Evolutionary conservation across 2,797 vertebrate genomes (phyloP).

Genomic region (Sebastes nivosus): DNA sequence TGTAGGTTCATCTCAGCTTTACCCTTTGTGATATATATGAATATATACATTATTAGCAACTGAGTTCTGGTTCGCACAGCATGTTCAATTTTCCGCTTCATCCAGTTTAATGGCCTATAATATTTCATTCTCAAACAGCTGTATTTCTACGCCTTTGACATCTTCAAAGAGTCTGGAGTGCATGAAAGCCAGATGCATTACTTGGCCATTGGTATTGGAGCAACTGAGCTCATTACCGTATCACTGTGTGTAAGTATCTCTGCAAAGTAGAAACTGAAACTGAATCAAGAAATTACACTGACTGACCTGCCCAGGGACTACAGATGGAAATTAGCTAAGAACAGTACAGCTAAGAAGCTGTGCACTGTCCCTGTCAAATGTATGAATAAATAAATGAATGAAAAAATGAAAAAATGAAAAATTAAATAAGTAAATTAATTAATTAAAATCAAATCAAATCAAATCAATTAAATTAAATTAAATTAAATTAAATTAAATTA

Average conservation of each 20-base stretch:
- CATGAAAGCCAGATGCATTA: slow-evolving; percentile 76
- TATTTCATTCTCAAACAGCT: slow-evolving; percentile 68
- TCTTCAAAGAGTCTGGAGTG: slow-evolving; percentile 83
- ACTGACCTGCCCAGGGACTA: not conserved
- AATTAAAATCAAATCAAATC: too few relatives aligned
- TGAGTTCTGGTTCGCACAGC: not conserved
- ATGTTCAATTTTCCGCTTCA: not conserved
- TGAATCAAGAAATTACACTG: not conserved
- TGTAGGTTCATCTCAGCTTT: slow-evolving; percentile 29
- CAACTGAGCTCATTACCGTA: slow-evolving; percentile 76
- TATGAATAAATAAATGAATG: too few relatives aligned
- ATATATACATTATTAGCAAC: not conserved
- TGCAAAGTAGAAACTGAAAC: not conserved
- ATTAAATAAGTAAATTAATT: too few relatives aligned
- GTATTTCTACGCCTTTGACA: slow-evolving; percentile 84
- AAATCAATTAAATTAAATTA: too few relatives aligned
- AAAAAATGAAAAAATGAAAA: too few relatives aligned
- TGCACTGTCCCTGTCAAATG: too few relatives aligned
- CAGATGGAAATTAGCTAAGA: too few relatives aligned
- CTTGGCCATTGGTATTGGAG: slow-evolving; percentile 81
- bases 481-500: too few relatives aligned
- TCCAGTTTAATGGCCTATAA: not conserved
- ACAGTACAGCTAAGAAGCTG: too few relatives aligned
- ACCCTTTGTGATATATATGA: not conserved
- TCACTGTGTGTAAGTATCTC: slow-evolving; percentile 80